phyloP scores from a whole-genome alignment of 2,797 vertebrate genomes.

The Taenioides sp. region DNA sequence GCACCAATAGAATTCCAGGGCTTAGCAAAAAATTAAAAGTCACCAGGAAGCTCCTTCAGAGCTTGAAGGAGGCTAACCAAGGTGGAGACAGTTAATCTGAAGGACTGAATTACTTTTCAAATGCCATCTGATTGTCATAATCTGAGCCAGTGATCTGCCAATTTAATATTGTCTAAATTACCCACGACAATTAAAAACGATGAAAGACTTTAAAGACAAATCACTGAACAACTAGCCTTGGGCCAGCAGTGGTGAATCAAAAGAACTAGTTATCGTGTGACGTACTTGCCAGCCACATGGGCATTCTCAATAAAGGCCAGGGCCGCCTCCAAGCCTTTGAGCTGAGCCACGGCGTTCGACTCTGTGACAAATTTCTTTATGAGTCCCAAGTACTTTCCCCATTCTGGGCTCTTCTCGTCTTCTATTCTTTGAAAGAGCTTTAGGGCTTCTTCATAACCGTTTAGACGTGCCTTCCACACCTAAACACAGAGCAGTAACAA shows the following conservation, averaged over 20 bases:
- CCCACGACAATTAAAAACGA: neutral
- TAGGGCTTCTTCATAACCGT: conserved; percentile 94
- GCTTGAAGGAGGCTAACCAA: too few relatives aligned
- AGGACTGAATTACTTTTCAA: too few relatives aligned
- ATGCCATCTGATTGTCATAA: too few relatives aligned
- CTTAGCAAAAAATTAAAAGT: too few relatives aligned
- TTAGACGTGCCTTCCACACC: conserved; percentile 97
- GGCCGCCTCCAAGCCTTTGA: conserved; percentile 95
- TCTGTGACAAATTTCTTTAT: conserved; percentile 97
- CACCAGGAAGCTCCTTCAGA: too few relatives aligned
- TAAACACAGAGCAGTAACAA: conserved; percentile 26
- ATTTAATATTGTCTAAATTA: neutral
- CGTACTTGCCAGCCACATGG: conserved; percentile 94
- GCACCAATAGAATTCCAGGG: too few relatives aligned
- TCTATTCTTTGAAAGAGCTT: conserved; percentile 92
- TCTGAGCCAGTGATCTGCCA: too few relatives aligned
- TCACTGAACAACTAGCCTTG: neutral
- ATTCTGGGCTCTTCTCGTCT: conserved; percentile 96
- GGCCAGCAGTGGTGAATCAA: neutral
- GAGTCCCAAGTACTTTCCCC: conserved; percentile 94
- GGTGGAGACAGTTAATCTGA: too few relatives aligned
- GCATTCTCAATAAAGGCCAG: conserved; percentile 90
- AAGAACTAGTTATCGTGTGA: conserved; percentile 19
- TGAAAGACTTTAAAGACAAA: neutral
- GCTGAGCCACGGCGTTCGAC: conserved; percentile 94